phyloP scores from a whole-genome alignment of 2,113 vertebrate genomes.

The Channa maculata region DNA sequence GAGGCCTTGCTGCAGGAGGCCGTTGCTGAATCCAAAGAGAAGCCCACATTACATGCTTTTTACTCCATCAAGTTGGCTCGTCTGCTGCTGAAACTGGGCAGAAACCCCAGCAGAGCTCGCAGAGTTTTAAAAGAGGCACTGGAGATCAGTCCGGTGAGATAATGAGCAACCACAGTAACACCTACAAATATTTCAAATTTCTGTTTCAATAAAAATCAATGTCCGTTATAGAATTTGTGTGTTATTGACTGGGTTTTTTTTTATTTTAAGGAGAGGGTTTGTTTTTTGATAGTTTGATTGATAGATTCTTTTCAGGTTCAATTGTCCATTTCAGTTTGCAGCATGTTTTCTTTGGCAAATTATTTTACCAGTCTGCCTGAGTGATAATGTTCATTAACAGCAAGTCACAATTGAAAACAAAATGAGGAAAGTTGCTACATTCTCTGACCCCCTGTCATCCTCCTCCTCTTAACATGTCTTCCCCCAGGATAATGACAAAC shows the following conservation, averaged over 20 bases:
- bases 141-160: slow-evolving; percentile 85
- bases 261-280: background rate
- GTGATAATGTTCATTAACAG: too few species aligned
- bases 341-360: too few species aligned
- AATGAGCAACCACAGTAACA: background rate
- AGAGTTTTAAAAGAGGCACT: slow-evolving; percentile 83
- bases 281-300: too few species aligned
- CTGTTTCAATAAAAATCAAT: too few species aligned
- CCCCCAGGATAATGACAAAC: slow-evolving; percentile 84
- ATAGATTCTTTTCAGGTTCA: too few species aligned
- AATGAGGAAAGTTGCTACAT: too few species aligned
- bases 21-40: slow-evolving; percentile 80
- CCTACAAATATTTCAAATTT: too few species aligned
- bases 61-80: slow-evolving; percentile 88
- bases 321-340: too few species aligned
- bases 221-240: background rate
- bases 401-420: too few species aligned
- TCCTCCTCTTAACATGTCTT: too few species aligned
- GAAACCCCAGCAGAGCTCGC: slow-evolving; percentile 79
- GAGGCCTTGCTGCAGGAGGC: slow-evolving; percentile 84
- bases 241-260: background rate
- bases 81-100: slow-evolving; percentile 82
- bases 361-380: too few species aligned
- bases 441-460: too few species aligned
- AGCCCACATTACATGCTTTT: slow-evolving; percentile 82